Base-by-base conservation (phyloP, 1,140 invertebrate genomes). In the Notospermus geniculatus region DNA sequence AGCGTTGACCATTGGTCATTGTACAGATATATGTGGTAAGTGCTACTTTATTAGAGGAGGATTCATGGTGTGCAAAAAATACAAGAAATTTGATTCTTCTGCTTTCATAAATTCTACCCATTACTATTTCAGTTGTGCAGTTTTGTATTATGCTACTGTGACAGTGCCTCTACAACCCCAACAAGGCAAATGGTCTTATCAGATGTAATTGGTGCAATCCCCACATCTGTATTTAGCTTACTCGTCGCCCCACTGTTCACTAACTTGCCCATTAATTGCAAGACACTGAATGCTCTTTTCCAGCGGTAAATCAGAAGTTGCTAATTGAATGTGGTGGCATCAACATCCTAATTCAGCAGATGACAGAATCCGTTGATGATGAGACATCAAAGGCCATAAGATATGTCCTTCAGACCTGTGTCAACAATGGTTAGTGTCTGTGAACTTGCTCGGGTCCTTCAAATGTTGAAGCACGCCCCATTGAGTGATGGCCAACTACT, bases 361-460 rank as follows among this genome's bases (percentile, higher is more conserved):
- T 69, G 27, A 63, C 54, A 43, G 45, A 53, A 45, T 62, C 61
- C 50, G 59, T 52, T n/a, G 62, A 69, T 63, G 68, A 69, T 28
- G 68, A 69, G 52, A 43, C 67, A 5, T 58, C 45, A 5, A 69
- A 65, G 39, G 65, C 68, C 25, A 41, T 69, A 15, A 69, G 64
- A 59, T 69, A 63, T 56, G 57, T 69, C 11, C 39, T 69, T 17
- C 65, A 69, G 43, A 23, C 59, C 2, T 65, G 65, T 58, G 46
- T 66, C 15, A 27, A 28, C 43, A 22, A 28, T 46, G 4, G 25
- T 22, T 7, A 50, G n/a, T 19, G 5, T 50, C 5, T n/a, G n/a
- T n/a, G n/a, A n/a, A n/a, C n/a, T n/a, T n/a, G n/a, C n/a, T n/a
- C n/a, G n/a, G n/a, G n/a, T n/a, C n/a, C n/a, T n/a, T n/a, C n/a